Conservation (phyloP, 2,113 vertebrate genomes). For the Euleptes europaea region DNA sequence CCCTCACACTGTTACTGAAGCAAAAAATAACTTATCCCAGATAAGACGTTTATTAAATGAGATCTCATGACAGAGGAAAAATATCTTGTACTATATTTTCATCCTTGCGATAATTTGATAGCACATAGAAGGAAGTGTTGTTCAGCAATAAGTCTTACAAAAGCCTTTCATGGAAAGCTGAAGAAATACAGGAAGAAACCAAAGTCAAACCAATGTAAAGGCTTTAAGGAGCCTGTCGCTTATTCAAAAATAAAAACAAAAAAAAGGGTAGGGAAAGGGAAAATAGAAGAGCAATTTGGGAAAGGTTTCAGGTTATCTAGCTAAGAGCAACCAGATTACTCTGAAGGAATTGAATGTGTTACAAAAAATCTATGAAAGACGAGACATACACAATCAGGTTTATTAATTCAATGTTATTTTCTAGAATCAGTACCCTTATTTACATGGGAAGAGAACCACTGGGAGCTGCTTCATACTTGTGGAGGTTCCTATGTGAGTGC, state of each 20-base stretch:
- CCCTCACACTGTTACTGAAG: neutral
- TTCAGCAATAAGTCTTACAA: neutral
- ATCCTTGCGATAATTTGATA: neutral
- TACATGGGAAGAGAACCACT: neutral
- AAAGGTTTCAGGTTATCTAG: neutral
- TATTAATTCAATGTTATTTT: neutral
- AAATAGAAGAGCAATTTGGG: neutral
- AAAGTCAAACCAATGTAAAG: too few relatives aligned
- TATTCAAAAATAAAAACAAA: neutral
- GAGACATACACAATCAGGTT: neutral
- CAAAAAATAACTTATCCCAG: neutral
- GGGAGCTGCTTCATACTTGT: neutral
- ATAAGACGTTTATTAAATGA: conserved; percentile 1
- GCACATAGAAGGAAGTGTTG: neutral
- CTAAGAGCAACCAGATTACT: neutral
- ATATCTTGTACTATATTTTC: neutral
- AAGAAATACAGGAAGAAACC: neutral
- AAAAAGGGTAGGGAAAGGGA: neutral
- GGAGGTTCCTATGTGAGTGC: neutral
- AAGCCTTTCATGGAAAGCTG: neutral
- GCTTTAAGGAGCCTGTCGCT: neutral
- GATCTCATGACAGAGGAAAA: neutral
- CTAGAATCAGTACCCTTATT: neutral
- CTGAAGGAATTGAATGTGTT: neutral
- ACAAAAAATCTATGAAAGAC: neutral